Evolutionary conservation across 2,113 vertebrate species (phyloP), one percentile per base, ranked within the genome.

Genomic region (Mesembrinibis cayennensis): DNA sequence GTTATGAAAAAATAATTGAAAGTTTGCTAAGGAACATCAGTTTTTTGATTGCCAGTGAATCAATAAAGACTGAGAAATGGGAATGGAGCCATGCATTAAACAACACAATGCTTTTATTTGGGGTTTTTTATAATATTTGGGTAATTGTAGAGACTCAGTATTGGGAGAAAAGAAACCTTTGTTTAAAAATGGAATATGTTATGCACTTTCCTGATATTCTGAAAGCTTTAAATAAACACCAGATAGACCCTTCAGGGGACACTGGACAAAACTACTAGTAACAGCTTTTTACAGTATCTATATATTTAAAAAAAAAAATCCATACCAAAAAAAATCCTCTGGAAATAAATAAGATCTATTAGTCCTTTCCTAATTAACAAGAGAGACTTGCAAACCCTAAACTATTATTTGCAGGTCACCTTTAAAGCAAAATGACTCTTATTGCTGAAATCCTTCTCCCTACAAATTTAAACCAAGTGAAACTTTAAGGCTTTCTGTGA

Each of bases 361-460:
- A 62, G 36, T 66, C 49, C 67, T 79, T 81, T 91, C 62, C 77
- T 86, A 89, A 94, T 82, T 94, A 91, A 80, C 21, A 89, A 42
- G 44, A 88, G 6, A 89, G 56, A 84, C 18, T 84, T 92, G 40
- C 76, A 97, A 95, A 53, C 32, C 16, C 36, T 74, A 66, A 91
- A 67, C 52, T 69, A 56, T 62, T 72, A 87, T 79, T 93, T 85
- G 34, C 44, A 89, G 44, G 80, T 79, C 77, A 85, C 44, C 61
- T 94, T 93, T 91, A 89, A 95, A 94, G n/a, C 56, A 90, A 87
- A 93, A 66, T 73, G 1, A 79, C 52, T 84, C 69, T 66, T 82
- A 56, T n/a, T 93, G 87, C 58, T 77, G 70, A 94, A 95, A 94
- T 87, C 62, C 62, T 70, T 89, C 87, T 80, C 62, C 87, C 66